Evolutionary conservation across 2,113 vertebrate genomes (phyloP), one percentile per base, ranked within the genome.

Genomic region (Oriolus oriolus): DNA sequence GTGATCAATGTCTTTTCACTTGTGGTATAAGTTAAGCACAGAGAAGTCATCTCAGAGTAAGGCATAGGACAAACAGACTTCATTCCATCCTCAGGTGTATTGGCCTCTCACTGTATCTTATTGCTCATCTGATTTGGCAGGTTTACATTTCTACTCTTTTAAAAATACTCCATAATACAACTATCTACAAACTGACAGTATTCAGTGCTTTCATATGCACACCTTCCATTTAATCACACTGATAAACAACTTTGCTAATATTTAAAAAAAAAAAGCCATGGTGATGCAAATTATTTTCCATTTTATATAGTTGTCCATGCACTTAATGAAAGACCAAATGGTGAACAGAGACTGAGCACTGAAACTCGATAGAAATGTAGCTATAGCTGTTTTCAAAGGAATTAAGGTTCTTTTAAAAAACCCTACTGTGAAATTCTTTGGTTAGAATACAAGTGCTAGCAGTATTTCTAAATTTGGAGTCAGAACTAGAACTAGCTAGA

Each of bases 11-110:
- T 91, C 87, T 91, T 90, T 89, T 95, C 65, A 85, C 54, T 86
- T 93, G 78, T 45, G 81, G 82, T 88, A 70, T 31, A 96, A 81
- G 80, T 64, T 91, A 96, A 88, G 94, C 97, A 95, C 79, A 87
- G 95, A 95, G 82, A 83, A 88, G 95, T 86, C 66, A 82, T 54
- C 73, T 92, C 89, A 85, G 92, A 96, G 84, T 97, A 97, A 98
- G 97, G 97, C 97, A 93, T 97, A 97, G 97, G 96, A 97, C 97
- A 97, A 97, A 84, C 93, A 93, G 95, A 92, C 95, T 95, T 97
- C 74, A 54, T 63, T 93, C 87, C 50, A n/a, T 95, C 68, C 96
- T 93, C 89, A 78, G 89, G 45, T 96, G 87, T 95, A 93, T 76
- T 97, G 80, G 94, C 84, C 86, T 93, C 70, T 95, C 95, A 86